Percentiles rank a stretch among this genome's conserved stretches.
Evolutionary conservation across 2,113 vertebrate species (phyloP).

Genomic region (Nothobranchius kuhntae): DNA sequence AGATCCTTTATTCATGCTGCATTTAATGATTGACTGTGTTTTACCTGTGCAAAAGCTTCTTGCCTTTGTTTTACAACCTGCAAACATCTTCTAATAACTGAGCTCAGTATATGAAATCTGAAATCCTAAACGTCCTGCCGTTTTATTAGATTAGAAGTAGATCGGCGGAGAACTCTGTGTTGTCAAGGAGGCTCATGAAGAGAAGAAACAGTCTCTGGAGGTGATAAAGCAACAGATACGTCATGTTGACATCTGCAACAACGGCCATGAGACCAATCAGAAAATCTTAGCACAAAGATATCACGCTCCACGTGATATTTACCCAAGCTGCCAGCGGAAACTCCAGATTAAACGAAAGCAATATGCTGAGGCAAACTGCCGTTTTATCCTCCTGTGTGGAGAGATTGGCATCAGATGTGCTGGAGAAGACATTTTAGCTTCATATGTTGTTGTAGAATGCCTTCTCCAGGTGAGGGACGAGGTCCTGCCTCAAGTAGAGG

Average conservation of each 20-base stretch:
- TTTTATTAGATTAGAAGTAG: constrained; percentile 8
- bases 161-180: constrained; percentile 9
- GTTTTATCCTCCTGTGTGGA: constrained; percentile 1
- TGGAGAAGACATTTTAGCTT: background rate
- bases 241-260: constrained; percentile 54
- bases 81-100: constrained; percentile 24
- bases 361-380: constrained; percentile 18
- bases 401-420: background rate
- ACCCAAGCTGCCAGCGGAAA: constrained; percentile 30
- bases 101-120: constrained; percentile 1
- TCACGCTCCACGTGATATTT: constrained; percentile 50
- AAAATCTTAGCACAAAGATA: constrained; percentile 47
- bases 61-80: constrained; percentile 17
- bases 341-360: constrained; percentile 38
- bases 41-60: background rate
- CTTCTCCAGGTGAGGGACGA: too few relatives aligned
- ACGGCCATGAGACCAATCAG: constrained; percentile 27
- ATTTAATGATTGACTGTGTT: constrained; percentile 16
- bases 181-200: constrained; percentile 15
- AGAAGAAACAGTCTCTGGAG: constrained; percentile 18
- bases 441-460: background rate
- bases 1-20: constrained; percentile 17
- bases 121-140: background rate
- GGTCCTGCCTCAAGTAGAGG: too few relatives aligned
- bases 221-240: constrained; percentile 27